A percentile compares a stretch with the other conserved stretches of the same genome.
Evolutionary conservation across 2,113 vertebrate genomes (phyloP).

Genomic region (Haliaeetus leucogaster): DNA sequence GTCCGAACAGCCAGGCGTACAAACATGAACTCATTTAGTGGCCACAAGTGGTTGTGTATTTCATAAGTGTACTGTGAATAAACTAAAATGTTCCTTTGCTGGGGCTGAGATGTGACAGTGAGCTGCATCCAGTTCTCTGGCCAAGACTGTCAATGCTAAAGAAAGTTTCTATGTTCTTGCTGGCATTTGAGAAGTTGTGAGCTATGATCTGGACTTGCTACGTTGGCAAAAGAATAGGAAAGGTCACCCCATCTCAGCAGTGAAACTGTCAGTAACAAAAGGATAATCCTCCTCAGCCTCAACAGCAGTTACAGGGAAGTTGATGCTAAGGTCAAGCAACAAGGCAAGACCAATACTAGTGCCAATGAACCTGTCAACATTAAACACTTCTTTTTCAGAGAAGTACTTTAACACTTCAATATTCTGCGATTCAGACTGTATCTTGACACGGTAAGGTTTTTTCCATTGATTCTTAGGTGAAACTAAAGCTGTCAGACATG

Average conservation of each 20-base stretch:
- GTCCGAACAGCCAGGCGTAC: neutral
- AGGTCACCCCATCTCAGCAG: conserved; percentile 5
- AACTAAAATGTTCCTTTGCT: neutral
- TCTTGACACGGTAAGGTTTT: neutral
- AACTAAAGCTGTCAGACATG: neutral
- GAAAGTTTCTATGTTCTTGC: neutral
- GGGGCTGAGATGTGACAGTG: neutral
- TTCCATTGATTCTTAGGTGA: neutral
- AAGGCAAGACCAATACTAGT: neutral
- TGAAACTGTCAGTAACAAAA: conserved; percentile 32
- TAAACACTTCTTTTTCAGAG: conserved; percentile 12
- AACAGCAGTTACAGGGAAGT: conserved; percentile 2
- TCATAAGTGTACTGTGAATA: neutral
- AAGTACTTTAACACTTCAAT: neutral
- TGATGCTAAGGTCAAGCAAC: conserved; percentile 4
- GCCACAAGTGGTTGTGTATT: neutral
- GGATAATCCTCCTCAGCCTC: conserved; percentile 28
- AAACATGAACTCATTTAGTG: neutral
- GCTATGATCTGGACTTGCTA: neutral
- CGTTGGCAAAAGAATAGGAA: neutral
- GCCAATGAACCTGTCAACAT: conserved; percentile 31
- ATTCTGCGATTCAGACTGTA: neutral
- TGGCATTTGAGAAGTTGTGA: conserved; percentile 34
- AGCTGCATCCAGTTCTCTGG: neutral
- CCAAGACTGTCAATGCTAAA: neutral